Evolutionary conservation across 2,888 invertebrate species (phyloP).

Genomic region (Petrolisthes manimaculis): DNA sequence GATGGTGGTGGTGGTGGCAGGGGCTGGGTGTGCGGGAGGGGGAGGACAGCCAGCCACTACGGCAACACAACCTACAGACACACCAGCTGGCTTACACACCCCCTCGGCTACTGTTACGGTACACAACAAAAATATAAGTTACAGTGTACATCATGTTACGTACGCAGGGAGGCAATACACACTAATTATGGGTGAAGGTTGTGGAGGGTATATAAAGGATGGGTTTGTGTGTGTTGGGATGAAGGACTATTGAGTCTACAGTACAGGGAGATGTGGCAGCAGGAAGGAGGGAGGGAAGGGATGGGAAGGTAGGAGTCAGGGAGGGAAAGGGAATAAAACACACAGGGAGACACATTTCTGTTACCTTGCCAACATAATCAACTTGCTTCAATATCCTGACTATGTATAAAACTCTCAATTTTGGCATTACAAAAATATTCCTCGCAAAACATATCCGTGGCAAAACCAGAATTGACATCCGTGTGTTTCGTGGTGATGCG

Average conservation of each 20-base stretch:
- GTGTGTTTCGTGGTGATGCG: slow-evolving; percentile 2
- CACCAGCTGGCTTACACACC: slow-evolving; percentile 22
- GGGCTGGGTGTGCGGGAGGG: slow-evolving; percentile 6
- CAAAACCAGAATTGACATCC: not conserved
- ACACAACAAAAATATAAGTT: slow-evolving; percentile 24
- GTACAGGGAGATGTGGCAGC: not conserved
- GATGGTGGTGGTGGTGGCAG: not conserved
- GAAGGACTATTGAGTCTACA: slow-evolving; percentile 6
- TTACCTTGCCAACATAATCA: no score
- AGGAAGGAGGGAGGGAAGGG: not conserved
- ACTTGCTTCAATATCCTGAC: no score
- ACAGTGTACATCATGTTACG: slow-evolving; percentile 10
- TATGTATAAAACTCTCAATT: not conserved
- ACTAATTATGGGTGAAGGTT: not conserved
- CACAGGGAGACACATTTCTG: not conserved
- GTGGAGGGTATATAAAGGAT: not conserved
- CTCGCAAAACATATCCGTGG: not conserved
- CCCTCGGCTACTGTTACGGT: slow-evolving; percentile 28
- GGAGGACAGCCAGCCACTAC: slow-evolving; percentile 20
- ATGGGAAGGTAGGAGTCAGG: not conserved
- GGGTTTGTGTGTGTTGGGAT: slow-evolving; percentile 13
- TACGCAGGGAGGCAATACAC: slow-evolving; percentile 11
- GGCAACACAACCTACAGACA: not conserved
- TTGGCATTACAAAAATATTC: slow-evolving; percentile 5
- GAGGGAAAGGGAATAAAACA: not conserved